A percentile compares a stretch with the other conserved stretches of the same genome.
phyloP scores from a whole-genome alignment of 2,888 invertebrate species.

The Pachymerium ferrugineum region DNA sequence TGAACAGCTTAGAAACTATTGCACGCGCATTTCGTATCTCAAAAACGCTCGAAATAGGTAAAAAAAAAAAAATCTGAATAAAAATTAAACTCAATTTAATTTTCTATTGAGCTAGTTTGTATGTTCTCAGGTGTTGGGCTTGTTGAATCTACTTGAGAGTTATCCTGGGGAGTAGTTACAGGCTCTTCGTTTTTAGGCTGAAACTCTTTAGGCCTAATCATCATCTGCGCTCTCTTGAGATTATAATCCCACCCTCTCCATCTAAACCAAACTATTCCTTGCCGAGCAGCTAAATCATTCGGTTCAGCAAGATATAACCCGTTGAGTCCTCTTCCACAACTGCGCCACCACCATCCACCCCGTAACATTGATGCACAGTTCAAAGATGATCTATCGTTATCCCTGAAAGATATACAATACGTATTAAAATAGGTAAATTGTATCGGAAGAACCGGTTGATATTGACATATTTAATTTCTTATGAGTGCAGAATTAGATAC shows the following conservation, averaged over 20 bases:
- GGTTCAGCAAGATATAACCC: constrained; percentile 80
- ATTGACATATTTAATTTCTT: too few relatives aligned
- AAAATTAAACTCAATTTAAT: too few relatives aligned
- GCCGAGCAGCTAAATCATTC: constrained; percentile 77
- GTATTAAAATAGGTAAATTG: too few relatives aligned
- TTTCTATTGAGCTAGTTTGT: background rate
- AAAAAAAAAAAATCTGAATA: too few relatives aligned
- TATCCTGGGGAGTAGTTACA: background rate
- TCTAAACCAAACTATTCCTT: constrained; percentile 92
- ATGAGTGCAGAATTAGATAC: too few relatives aligned
- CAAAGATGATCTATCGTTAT: constrained; percentile 81
- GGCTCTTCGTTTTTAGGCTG: background rate
- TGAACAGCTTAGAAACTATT: too few relatives aligned
- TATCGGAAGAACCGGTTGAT: too few relatives aligned
- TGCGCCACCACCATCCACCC: constrained; percentile 95
- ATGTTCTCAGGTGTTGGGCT: background rate
- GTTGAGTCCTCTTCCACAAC: constrained; percentile 82
- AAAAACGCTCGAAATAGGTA: too few relatives aligned
- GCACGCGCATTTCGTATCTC: too few relatives aligned
- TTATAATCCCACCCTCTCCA: constrained; percentile 95
- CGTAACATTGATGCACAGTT: constrained; percentile 91
- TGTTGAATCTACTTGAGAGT: background rate
- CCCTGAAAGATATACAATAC: constrained; percentile 57
- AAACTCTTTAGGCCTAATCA: constrained; percentile 68
- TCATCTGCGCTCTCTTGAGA: constrained; percentile 79